Conservation (phyloP, 2,888 invertebrate genomes). For the Norana najaformis region DNA sequence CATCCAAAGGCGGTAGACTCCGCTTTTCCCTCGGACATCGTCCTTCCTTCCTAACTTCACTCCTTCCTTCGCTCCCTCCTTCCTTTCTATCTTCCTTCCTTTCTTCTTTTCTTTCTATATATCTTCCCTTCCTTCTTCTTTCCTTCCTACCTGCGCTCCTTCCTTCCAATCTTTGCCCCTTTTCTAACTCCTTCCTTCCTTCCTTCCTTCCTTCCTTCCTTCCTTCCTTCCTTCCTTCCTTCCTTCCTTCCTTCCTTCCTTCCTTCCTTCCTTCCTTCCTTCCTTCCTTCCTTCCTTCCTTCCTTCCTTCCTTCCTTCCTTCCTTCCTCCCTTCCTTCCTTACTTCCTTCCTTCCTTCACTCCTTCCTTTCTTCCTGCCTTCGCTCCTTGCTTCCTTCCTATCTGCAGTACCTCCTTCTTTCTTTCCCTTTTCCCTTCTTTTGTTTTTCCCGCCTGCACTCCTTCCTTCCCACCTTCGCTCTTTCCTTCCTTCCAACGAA, state of each 20-base stretch:
- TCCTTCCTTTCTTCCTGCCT: neutral
- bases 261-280: neutral
- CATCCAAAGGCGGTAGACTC: neutral
- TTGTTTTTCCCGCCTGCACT: neutral
- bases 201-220: neutral
- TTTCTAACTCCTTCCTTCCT: neutral
- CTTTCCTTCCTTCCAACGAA: neutral
- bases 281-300: neutral
- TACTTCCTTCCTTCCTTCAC: no score
- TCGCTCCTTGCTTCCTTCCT: neutral
- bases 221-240: neutral
- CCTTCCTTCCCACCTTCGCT: neutral
- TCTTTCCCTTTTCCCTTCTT: no score
- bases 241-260: neutral
- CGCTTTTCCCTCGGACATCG: neutral
- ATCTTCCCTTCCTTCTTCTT: no score
- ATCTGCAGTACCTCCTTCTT: no score
- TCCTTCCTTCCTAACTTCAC: neutral
- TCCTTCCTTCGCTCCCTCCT: neutral
- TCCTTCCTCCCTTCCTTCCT: no score
- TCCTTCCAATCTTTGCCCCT: no score
- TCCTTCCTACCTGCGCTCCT: no score
- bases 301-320: neutral
- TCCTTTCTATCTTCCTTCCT: neutral
- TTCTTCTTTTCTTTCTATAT: neutral